Evolutionary conservation across 2,888 invertebrate genomes (phyloP).

Genomic region (Drosophila tanythrix): DNA sequence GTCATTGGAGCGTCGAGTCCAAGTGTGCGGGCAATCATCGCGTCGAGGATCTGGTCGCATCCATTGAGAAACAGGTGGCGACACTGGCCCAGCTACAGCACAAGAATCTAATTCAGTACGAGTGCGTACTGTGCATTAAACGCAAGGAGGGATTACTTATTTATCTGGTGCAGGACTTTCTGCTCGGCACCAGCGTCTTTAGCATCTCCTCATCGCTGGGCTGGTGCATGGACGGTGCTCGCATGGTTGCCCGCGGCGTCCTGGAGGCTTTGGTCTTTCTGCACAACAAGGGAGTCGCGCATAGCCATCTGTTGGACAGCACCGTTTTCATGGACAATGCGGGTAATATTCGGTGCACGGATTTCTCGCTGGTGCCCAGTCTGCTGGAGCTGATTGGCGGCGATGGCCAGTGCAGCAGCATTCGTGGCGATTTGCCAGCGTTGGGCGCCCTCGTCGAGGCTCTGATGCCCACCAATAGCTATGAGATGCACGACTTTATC

Average conservation of each 20-base stretch:
- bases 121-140: slow-evolving; percentile 88
- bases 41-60: slow-evolving; percentile 82
- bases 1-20: slow-evolving; percentile 80
- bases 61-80: slow-evolving; percentile 92
- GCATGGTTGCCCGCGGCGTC: slow-evolving; percentile 88
- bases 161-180: slow-evolving; percentile 89
- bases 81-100: slow-evolving; percentile 90
- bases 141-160: slow-evolving; percentile 88
- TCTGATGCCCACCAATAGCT: slow-evolving; percentile 81
- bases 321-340: slow-evolving; percentile 90
- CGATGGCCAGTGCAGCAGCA: slow-evolving; percentile 67
- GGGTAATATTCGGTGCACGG: slow-evolving; percentile 86
- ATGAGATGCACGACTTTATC: slow-evolving; percentile 84
- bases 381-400: slow-evolving; percentile 82
- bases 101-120: slow-evolving; percentile 90
- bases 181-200: slow-evolving; percentile 85
- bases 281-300: slow-evolving; percentile 92
- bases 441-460: slow-evolving; percentile 84
- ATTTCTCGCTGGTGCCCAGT: slow-evolving; percentile 83
- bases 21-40: slow-evolving; percentile 83
- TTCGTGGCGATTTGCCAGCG: slow-evolving; percentile 83
- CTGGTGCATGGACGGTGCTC: slow-evolving; percentile 85
- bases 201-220: slow-evolving; percentile 83
- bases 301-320: slow-evolving; percentile 91
- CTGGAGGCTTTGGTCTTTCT: slow-evolving; percentile 91